A percentile compares a stretch with the other conserved stretches of the same genome.
These are phyloP conservation scores for Scopus umbretta DNA, from an alignment of 2,113 vertebrate genomes.

Conservation along the genomic window DNA sequence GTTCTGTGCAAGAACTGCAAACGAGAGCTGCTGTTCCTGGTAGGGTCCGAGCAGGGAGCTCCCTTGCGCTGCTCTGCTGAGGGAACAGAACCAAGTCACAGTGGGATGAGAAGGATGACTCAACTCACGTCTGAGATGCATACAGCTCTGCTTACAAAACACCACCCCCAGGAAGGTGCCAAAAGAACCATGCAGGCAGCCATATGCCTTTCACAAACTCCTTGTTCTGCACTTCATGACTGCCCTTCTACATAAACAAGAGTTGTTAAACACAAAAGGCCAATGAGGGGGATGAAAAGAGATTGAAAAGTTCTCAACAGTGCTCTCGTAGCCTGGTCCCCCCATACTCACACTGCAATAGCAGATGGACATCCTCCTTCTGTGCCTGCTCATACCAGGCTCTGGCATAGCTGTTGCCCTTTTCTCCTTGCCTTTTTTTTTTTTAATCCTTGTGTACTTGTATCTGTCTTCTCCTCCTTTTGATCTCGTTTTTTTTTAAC, in stretches of 20 bases:
- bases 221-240: neutral
- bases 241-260: neutral
- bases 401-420: neutral
- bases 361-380: neutral
- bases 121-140: neutral
- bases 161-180: neutral
- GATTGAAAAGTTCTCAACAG: neutral
- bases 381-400: neutral
- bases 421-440: neutral
- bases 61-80: neutral
- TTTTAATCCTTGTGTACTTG: neutral
- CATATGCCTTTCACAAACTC: neutral
- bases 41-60: neutral
- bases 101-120: neutral
- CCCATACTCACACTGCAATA: neutral
- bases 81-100: neutral
- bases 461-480: neutral
- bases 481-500: neutral
- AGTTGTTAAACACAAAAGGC: neutral
- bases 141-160: neutral
- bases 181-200: neutral
- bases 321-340: neutral
- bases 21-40: fast-evolving
- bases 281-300: neutral
- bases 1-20: neutral